Evolutionary conservation across 2,113 vertebrate genomes (phyloP), one percentile per base, ranked within the genome.

Genomic region (Platysteira castanea): DNA sequence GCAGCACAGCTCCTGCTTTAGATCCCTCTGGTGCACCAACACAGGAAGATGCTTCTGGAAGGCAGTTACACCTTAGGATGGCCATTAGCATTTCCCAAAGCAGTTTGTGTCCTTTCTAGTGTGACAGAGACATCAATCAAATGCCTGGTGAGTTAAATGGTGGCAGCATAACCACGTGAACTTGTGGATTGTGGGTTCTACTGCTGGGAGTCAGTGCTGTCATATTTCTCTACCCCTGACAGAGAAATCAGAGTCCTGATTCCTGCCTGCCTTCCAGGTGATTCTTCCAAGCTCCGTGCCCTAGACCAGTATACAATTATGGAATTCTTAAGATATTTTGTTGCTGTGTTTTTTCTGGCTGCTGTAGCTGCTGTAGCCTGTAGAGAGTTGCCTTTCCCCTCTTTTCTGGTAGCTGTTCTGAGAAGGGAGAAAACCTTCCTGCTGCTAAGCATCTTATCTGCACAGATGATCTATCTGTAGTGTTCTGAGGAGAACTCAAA

Each of bases 401-500:
- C 7, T 67, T 75, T 82, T 79, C 11, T 69, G 52, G 70, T 68
- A 16, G 44, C 46, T 73, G 27, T 30, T 86, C 26, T 81, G 75
- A 57, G 61, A 76, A 76, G 50, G 33, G 23, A 68, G 35, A 61
- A 68, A 93, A 70, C 14, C 35, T 80, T 77, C 49, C 49, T 61
- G 24, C 61, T 88, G 77, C 35, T 75, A 37, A 84, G 52, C 0
- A 0, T 64, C 39, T 61, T 78, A 56, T 60, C 82, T 95, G 42
- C 73, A 81, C 61, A 57, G 52, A 68, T 91, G 61, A 87, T 82
- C 76, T 88, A 22, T 79, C 42, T 70, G 52, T 56, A 63, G 65
- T 54, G 86, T 80, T 87, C 80, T 77, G 54, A 67, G 63, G 59
- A 88, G 87, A 93, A 94, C 74, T 93, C 76, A 95, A 89, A 89